These are phyloP conservation scores for Etia nguti DNA, from an alignment of 2,113 vertebrate genomes.

Conservation along the genomic window DNA sequence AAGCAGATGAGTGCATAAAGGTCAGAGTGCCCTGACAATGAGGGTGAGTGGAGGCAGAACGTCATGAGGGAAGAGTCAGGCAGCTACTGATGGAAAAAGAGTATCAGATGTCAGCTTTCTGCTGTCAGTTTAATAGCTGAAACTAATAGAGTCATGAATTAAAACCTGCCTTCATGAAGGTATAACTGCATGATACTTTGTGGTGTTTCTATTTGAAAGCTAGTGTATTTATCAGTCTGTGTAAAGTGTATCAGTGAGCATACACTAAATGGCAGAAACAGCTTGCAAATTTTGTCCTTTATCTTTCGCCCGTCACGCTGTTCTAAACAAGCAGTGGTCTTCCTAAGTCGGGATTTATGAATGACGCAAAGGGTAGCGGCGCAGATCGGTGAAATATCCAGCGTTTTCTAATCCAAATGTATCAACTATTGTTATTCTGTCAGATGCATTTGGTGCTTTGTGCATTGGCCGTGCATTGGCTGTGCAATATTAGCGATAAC, in stretches of 20 bases:
- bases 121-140: background rate
- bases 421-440: background rate
- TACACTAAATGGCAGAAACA: rapidly evolving
- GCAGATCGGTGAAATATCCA: background rate
- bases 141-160: rapidly evolving
- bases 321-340: background rate
- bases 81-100: background rate
- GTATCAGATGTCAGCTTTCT: background rate
- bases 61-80: background rate
- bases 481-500: rapidly evolving
- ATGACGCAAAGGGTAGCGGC: rapidly evolving
- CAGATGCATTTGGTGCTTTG: background rate
- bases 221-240: background rate
- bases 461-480: too few species aligned
- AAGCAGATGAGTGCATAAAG: background rate
- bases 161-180: background rate
- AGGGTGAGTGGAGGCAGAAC: background rate
- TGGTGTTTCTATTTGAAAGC: background rate
- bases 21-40: background rate
- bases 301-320: background rate
- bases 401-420: background rate
- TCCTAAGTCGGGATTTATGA: background rate
- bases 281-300: background rate
- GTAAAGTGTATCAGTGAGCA: background rate
- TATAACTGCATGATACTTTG: background rate